Percentiles rank a stretch among this genome's conserved stretches.
Evolutionary conservation across 2,113 vertebrate species (phyloP).

Genomic region (Lasiurus cinereus): DNA sequence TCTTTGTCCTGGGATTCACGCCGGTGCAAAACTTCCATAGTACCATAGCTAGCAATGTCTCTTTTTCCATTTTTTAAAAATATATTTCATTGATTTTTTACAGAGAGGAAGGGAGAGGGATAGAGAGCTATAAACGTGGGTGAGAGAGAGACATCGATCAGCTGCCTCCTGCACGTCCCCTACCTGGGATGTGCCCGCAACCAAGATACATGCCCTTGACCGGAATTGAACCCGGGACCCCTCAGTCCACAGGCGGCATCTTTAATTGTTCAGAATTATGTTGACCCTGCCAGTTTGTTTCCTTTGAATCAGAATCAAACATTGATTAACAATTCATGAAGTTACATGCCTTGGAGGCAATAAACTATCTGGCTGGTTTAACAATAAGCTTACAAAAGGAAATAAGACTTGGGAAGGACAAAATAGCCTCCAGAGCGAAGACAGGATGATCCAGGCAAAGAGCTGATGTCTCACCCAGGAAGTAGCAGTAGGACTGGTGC

Average conservation of each 20-base stretch:
- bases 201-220: too few relatives aligned
- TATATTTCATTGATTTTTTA: too few relatives aligned
- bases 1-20: not conserved
- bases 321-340: not conserved
- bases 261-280: not conserved
- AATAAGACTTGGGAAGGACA: not conserved
- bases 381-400: not conserved
- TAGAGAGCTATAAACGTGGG: too few relatives aligned
- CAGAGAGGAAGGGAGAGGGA: too few relatives aligned
- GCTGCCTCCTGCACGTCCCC: too few relatives aligned
- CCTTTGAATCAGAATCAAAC: not conserved
- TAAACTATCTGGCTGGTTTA: not conserved
- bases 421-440: not conserved
- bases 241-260: too few relatives aligned
- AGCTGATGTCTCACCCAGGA: not conserved
- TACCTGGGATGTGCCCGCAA: too few relatives aligned
- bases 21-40: not conserved
- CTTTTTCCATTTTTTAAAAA: not conserved
- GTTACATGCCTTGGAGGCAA: not conserved
- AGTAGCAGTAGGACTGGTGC: too few relatives aligned
- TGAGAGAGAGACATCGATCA: too few relatives aligned
- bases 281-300: not conserved
- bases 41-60: not conserved
- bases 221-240: too few relatives aligned
- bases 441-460: not conserved